phyloP scores from a whole-genome alignment of 2,888 invertebrate genomes.

The Torymus auratus region DNA sequence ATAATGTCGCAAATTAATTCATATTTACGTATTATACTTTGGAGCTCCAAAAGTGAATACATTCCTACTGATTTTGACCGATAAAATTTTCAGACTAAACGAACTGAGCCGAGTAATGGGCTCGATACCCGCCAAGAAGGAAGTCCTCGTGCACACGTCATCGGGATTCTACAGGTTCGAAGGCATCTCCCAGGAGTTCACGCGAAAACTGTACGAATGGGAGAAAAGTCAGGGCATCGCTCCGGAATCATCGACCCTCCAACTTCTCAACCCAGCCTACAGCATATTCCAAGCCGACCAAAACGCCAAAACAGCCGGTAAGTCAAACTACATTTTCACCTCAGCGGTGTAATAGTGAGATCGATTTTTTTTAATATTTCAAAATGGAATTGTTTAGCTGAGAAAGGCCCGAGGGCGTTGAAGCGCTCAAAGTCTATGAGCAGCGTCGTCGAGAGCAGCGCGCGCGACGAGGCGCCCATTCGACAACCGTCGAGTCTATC shows the following conservation, averaged over 20 bases:
- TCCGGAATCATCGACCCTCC: conserved; percentile 91
- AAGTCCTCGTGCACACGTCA: conserved; percentile 89
- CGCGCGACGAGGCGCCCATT: conserved; percentile 70
- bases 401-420: conserved; percentile 69
- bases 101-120: conserved; percentile 78
- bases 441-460: conserved; percentile 81
- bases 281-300: conserved; percentile 1
- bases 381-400: conserved; percentile 4
- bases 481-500: conserved; percentile 85
- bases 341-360: not conserved
- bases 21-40: no score
- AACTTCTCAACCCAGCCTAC: conserved; percentile 81
- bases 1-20: no score
- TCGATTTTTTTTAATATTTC: not conserved
- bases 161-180: conserved; percentile 91
- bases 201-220: conserved; percentile 94
- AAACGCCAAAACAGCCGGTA: conserved; percentile 29
- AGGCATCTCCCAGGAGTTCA: conserved; percentile 92
- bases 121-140: conserved; percentile 78
- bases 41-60: no score
- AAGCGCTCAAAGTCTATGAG: conserved; percentile 88
- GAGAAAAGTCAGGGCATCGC: conserved; percentile 91
- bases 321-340: conserved; percentile 7
- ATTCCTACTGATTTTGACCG: no score
- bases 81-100: conserved; percentile 21